Percentiles rank a stretch among this genome's conserved stretches.
Evolutionary conservation across 1,140 invertebrate species (phyloP).

Genomic region (Euura lappo): DNA sequence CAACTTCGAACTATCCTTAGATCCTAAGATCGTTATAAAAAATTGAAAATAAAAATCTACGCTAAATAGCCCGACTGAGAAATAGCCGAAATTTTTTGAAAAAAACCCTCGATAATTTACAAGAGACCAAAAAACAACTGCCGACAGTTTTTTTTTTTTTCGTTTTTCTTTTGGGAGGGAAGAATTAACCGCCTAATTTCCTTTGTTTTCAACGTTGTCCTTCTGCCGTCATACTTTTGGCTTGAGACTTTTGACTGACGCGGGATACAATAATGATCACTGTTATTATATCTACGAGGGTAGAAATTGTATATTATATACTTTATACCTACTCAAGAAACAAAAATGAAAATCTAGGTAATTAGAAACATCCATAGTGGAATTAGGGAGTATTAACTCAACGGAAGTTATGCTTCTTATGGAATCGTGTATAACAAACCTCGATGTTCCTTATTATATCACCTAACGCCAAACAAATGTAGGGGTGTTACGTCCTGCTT

Average conservation of each 20-base stretch:
- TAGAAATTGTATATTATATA: too few relatives aligned
- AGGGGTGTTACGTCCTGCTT: too few relatives aligned
- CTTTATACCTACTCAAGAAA: too few relatives aligned
- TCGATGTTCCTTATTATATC: too few relatives aligned
- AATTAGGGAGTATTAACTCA: not conserved
- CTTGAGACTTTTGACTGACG: not conserved
- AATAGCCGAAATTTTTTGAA: not conserved
- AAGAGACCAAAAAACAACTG: not conserved
- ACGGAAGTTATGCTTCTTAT: not conserved
- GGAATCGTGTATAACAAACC: not conserved
- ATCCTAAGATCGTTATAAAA: not conserved
- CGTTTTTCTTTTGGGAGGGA: not conserved
- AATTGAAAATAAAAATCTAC: not conserved
- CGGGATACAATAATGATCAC: not conserved
- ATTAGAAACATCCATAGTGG: not conserved
- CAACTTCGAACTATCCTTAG: not conserved
- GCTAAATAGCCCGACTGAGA: not conserved
- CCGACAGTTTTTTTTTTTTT: not conserved
- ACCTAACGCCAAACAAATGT: too few relatives aligned
- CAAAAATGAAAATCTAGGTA: not conserved
- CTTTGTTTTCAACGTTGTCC: too few relatives aligned
- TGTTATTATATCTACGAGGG: too few relatives aligned
- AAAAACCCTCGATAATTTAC: not conserved
- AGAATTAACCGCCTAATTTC: too few relatives aligned
- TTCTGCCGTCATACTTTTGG: too few relatives aligned